Evolutionary conservation across 2,113 vertebrate genomes (phyloP), one percentile per base, ranked within the genome.

Genomic region (Zosterops lateralis): DNA sequence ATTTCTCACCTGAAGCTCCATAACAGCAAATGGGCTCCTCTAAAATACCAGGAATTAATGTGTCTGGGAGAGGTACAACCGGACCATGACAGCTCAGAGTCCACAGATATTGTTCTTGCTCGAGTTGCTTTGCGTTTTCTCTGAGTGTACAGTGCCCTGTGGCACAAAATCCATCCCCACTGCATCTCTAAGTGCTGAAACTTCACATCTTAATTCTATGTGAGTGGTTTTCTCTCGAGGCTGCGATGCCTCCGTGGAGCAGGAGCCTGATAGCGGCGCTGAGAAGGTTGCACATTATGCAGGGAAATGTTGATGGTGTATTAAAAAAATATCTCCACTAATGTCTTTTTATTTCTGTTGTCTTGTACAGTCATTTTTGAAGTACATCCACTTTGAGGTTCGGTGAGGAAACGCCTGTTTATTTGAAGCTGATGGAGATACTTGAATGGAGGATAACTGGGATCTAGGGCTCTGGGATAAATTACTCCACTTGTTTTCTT

Each of bases 161-260:
- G 97, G 96, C 96, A 95, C 53, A 72, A 87, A 75, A 66, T 89
- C 88, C 86, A 40, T 96, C 91, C 93, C 87, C 77, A 66, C 93
- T 86, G 91, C 95, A 91, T 92, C 10, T 16, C 96, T 86, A 96
- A 97, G 90, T 94, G 93, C 89, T 95, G 93, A 92, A 94, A 95
- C 87, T 93, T 97, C 94, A 94, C 79, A 82, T 97, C 96, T 97
- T 98, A 97, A 97, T 97, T 97, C 96, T 94, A 4, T 82, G 82
- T 92, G 96, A 97, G 95, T 95, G 96, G 89, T 97, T 98, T 98
- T 97, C 97, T 97, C 97, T 97, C 11, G 79, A 84, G 97, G 94
- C 96, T 15, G 64, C 1, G 47, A 77, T 96, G 84, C 92, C 93
- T 97, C 95, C 92, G 90, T 8, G 50, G 94, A 93, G 77, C 77